Evolutionary conservation across 2,888 invertebrate species (phyloP).

Genomic region (Chesias legatella): DNA sequence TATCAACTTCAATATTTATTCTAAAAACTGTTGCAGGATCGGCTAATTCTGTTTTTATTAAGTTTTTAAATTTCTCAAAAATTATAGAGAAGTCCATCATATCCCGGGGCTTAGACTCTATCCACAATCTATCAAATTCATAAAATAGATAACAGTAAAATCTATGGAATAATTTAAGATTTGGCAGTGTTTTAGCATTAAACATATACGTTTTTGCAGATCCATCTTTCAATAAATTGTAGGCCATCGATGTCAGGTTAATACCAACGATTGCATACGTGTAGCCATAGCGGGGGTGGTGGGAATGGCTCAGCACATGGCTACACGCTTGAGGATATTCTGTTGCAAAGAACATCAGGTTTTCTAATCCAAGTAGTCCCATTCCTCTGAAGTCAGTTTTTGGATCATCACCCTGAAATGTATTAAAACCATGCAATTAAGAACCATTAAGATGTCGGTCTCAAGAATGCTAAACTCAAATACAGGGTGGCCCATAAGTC

Average conservation of each 20-base stretch:
- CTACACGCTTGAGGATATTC: slow-evolving; percentile 89
- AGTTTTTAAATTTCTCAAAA: slow-evolving; percentile 90
- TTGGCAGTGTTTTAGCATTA: slow-evolving; percentile 86
- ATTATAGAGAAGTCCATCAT: slow-evolving; percentile 98
- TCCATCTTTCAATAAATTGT: slow-evolving; percentile 88
- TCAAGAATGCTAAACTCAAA: no score
- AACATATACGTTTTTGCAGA: slow-evolving; percentile 95
- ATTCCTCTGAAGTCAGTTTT: slow-evolving; percentile 99
- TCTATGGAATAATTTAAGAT: slow-evolving; percentile 90
- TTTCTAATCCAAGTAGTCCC: slow-evolving; percentile 96
- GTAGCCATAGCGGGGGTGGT: slow-evolving; percentile 94
- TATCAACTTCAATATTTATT: slow-evolving; percentile 89
- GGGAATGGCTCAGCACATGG: slow-evolving; percentile 92
- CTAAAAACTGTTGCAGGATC: slow-evolving; percentile 87
- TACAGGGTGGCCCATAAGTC: no score
- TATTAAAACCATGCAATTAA: no score
- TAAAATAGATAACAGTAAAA: slow-evolving; percentile 96
- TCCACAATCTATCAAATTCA: slow-evolving; percentile 97
- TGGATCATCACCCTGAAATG: slow-evolving; percentile 92
- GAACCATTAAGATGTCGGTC: no score
- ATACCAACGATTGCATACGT: slow-evolving; percentile 96
- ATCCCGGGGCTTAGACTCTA: slow-evolving; percentile 92
- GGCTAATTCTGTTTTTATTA: slow-evolving; percentile 83
- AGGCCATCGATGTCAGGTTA: slow-evolving; percentile 95
- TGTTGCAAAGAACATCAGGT: slow-evolving; percentile 91